Evolutionary conservation across 2,888 invertebrate genomes (phyloP).

Genomic region (Spodoptera littoralis): DNA sequence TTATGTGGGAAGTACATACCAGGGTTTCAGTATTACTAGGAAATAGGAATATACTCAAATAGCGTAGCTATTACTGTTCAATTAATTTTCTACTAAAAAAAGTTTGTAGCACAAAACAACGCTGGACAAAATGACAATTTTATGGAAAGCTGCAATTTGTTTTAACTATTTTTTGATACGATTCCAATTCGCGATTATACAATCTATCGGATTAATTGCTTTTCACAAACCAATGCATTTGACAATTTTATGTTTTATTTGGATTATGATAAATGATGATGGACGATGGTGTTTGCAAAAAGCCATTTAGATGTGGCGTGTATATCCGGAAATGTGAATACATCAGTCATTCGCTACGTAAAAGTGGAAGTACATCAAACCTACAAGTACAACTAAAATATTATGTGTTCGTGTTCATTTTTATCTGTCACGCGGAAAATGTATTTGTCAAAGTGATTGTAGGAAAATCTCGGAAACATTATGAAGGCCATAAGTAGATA

Average conservation of each 20-base stretch:
- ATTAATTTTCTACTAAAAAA: conserved; percentile 1
- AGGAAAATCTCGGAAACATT: too few species aligned
- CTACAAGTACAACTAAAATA: conserved; percentile 41
- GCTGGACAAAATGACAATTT: background rate
- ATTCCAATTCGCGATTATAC: conserved; percentile 23
- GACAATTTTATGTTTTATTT: conserved; percentile 35
- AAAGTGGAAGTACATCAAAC: conserved; percentile 15
- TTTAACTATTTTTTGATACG: conserved; percentile 2
- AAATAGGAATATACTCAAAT: too few species aligned
- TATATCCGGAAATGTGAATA: conserved; percentile 41
- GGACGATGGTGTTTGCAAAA: conserved; percentile 45
- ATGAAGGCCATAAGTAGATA: background rate
- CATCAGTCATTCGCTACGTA: conserved; percentile 40
- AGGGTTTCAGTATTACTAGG: too few species aligned
- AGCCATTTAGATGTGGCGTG: conserved; percentile 29
- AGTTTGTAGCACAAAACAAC: background rate
- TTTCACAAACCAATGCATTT: conserved; percentile 23
- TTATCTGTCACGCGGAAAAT: conserved; percentile 23
- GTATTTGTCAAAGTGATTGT: conserved; percentile 9
- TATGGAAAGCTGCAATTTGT: too few species aligned
- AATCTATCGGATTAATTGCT: conserved; percentile 33
- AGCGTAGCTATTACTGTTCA: too few species aligned
- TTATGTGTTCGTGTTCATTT: conserved; percentile 32
- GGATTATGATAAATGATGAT: conserved; percentile 45
- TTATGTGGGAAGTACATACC: too few species aligned